Conservation (phyloP, 2,888 invertebrate genomes). For the Agonopterix heracliana region DNA sequence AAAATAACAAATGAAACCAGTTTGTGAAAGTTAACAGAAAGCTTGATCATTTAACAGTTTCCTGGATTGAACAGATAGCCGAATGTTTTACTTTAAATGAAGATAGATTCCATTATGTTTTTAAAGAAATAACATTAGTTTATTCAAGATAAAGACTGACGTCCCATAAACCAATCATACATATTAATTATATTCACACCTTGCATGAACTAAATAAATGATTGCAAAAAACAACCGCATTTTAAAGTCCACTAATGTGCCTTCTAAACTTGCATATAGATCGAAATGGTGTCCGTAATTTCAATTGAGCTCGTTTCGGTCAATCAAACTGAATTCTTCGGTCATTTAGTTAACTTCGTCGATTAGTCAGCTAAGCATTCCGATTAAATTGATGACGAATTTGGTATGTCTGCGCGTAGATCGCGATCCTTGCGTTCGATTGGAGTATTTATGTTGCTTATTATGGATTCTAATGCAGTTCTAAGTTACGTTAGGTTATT, state of each 20-base stretch:
- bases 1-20: constrained; percentile 18
- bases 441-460: neutral
- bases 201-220: too few relatives aligned
- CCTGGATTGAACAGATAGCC: constrained; percentile 16
- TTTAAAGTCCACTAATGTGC: too few relatives aligned
- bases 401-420: constrained; percentile 15
- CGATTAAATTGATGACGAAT: constrained; percentile 42
- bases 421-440: neutral
- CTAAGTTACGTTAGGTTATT: too few relatives aligned
- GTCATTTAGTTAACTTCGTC: constrained; percentile 26
- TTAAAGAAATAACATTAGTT: too few relatives aligned
- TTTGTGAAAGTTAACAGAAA: constrained; percentile 38
- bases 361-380: constrained; percentile 44
- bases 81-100: neutral
- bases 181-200: too few relatives aligned
- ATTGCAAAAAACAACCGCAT: too few relatives aligned
- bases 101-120: too few relatives aligned
- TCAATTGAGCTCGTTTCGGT: constrained; percentile 53
- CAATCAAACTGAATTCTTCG: constrained; percentile 52
- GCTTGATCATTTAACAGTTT: constrained; percentile 26
- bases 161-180: too few relatives aligned
- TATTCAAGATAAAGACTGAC: too few relatives aligned
- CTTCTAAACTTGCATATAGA: constrained; percentile 6
- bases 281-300: constrained; percentile 33
- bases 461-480: too few relatives aligned